These are phyloP conservation scores for Centropristis striata DNA, from an alignment of 2,113 vertebrate genomes.

Conservation along the genomic window DNA sequence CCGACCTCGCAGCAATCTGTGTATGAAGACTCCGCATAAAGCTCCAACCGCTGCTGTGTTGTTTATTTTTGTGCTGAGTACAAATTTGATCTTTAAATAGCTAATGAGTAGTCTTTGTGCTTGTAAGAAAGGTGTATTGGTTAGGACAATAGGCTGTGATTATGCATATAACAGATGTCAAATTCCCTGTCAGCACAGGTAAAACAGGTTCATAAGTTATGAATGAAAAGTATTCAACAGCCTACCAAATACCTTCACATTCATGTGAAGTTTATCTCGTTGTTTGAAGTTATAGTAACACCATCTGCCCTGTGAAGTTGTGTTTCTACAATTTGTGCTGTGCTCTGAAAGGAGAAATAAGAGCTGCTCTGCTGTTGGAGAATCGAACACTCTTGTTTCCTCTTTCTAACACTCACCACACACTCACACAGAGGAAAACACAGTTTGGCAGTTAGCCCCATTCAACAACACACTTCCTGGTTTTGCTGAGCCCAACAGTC, in stretches of 20 bases:
- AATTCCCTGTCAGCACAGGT: not conserved
- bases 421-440: constrained; percentile 48
- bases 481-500: constrained; percentile 63
- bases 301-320: constrained; percentile 21
- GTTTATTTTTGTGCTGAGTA: not conserved
- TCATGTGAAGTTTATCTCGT: constrained; percentile 1
- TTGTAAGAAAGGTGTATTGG: not conserved
- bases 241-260: constrained; percentile 26
- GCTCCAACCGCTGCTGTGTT: not conserved
- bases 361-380: constrained; percentile 55
- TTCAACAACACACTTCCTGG: constrained; percentile 79
- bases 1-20: constrained; percentile 10
- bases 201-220: constrained; percentile 6
- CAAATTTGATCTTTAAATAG: not conserved
- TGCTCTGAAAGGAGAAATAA: constrained; percentile 45
- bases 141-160: not conserved
- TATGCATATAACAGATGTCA: not conserved
- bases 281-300: constrained; percentile 28
- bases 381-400: constrained; percentile 78
- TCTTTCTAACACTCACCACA: constrained; percentile 67
- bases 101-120: not conserved
- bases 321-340: constrained; percentile 28
- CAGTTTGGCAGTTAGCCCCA: constrained; percentile 69
- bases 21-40: not conserved
- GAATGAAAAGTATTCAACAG: constrained; percentile 20